A percentile compares a stretch with the other conserved stretches of the same genome.
phyloP scores from a whole-genome alignment of 92 coral and sea anemone species.

The Umimayanthus chanpuru region DNA sequence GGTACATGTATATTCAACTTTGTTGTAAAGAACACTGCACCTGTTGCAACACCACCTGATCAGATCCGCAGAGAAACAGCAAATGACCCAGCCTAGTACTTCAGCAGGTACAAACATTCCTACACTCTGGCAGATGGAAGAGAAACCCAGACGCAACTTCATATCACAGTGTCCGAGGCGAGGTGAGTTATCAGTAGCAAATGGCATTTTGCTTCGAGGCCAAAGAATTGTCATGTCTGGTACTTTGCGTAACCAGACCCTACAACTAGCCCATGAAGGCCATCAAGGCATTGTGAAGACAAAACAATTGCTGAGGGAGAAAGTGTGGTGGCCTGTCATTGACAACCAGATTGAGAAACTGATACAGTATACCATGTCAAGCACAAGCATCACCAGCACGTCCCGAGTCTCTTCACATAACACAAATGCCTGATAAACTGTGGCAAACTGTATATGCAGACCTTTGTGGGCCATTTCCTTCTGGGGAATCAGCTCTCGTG shows the following conservation, averaged over 20 bases:
- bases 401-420: background rate
- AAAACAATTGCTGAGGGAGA: background rate
- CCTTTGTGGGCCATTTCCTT: background rate
- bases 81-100: background rate
- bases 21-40: background rate
- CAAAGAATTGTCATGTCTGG: background rate
- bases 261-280: background rate
- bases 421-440: background rate
- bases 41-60: background rate
- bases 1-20: background rate
- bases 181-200: background rate
- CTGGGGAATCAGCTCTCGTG: background rate
- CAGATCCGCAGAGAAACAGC: background rate
- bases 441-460: background rate
- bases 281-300: background rate
- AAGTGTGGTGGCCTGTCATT: background rate
- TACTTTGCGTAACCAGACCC: background rate
- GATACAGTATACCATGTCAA: background rate
- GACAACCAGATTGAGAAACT: background rate
- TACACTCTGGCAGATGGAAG: background rate
- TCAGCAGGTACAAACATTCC: background rate
- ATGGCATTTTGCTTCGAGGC: background rate
- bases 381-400: conserved; percentile 1
- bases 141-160: background rate
- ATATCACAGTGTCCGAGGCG: background rate